These are phyloP conservation scores for Exaiptasia diaphana DNA, from an alignment of 64 coral and sea anemone species.

Conservation along the genomic window DNA sequence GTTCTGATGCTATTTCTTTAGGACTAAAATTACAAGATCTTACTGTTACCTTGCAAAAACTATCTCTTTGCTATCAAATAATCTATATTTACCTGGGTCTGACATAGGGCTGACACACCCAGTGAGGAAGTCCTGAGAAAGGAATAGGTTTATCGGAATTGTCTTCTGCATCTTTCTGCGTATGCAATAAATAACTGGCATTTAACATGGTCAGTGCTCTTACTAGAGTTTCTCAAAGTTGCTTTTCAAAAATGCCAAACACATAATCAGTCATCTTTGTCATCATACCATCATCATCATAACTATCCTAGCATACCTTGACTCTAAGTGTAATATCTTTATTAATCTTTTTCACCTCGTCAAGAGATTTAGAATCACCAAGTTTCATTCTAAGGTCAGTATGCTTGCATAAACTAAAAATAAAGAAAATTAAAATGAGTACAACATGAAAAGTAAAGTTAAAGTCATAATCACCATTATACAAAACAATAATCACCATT, in stretches of 20 bases:
- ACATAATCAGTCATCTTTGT: not conserved
- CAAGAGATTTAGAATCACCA: not conserved
- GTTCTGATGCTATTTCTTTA: not conserved
- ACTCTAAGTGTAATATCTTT: not conserved
- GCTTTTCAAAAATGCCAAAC: not conserved
- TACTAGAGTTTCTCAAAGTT: too few relatives aligned
- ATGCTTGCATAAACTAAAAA: not conserved
- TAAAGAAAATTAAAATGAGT: not conserved
- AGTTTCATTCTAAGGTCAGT: not conserved
- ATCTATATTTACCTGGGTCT: not conserved
- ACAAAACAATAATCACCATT: not conserved
- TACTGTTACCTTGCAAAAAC: too few relatives aligned
- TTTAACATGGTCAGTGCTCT: too few relatives aligned
- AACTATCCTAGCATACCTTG: not conserved
- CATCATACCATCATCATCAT: not conserved
- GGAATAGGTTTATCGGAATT: not conserved
- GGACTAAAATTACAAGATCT: not conserved
- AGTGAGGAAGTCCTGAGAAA: not conserved
- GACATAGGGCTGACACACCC: constrained; percentile 5
- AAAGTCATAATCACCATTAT: not conserved
- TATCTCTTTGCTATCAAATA: not conserved
- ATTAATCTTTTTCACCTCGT: not conserved
- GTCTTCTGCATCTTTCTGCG: not conserved
- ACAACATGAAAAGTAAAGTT: not conserved
- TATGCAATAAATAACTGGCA: too few relatives aligned